Evolutionary conservation across 2,888 invertebrate genomes (phyloP).

Genomic region (Cheilosia impressa): DNA sequence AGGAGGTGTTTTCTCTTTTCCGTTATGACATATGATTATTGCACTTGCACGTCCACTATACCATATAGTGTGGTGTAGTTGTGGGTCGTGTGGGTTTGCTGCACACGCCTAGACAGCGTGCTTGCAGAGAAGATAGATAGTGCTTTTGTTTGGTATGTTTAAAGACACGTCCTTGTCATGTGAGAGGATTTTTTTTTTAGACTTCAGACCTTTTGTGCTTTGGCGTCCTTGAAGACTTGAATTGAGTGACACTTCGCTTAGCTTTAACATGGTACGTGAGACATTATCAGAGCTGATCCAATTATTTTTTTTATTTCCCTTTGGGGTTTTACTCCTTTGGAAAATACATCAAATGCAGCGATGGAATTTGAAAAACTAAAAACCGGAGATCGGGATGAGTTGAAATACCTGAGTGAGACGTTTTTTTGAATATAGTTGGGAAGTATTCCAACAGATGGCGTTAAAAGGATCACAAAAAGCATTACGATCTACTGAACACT

Average conservation of each 20-base stretch:
- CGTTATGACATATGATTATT: conserved; percentile 74
- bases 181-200: not conserved
- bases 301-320: conserved; percentile 23
- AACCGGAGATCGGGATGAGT: too few relatives aligned
- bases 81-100: conserved; percentile 23
- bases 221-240: not conserved
- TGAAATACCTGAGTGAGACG: too few relatives aligned
- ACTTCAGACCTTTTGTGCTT: not conserved
- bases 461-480: too few relatives aligned
- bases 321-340: not conserved
- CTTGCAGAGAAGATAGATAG: conserved; percentile 20
- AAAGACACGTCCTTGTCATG: conserved; percentile 47
- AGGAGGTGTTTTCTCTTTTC: conserved; percentile 73
- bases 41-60: conserved; percentile 69
- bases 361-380: too few relatives aligned
- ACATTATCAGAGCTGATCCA: conserved; percentile 38
- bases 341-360: not conserved
- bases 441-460: too few relatives aligned
- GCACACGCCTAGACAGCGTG: not conserved
- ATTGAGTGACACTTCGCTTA: conserved; percentile 58
- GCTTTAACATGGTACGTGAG: conserved; percentile 10
- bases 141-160: conserved; percentile 26
- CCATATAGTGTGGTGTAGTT: conserved; percentile 49
- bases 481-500: too few relatives aligned
- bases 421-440: too few relatives aligned